Conservation (phyloP, 2,888 invertebrate species). For the Hydriomena furcata region DNA sequence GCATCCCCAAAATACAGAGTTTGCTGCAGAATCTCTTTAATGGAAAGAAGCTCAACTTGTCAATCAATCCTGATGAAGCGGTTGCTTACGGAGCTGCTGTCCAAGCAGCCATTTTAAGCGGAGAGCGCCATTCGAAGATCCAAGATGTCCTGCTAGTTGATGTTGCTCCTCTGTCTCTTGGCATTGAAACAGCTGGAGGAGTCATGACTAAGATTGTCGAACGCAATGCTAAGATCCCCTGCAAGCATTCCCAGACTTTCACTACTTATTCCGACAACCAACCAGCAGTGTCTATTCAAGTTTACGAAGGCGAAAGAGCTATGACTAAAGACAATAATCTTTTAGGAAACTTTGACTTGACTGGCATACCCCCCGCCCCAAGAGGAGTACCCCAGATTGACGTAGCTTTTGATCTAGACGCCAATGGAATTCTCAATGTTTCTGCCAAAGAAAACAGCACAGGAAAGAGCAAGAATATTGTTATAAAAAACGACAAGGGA, state of each 20-base stretch:
- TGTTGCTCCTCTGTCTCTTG: constrained; percentile 85
- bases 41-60: constrained; percentile 87
- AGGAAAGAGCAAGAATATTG: constrained; percentile 88
- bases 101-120: constrained; percentile 88
- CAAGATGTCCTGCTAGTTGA: constrained; percentile 86
- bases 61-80: constrained; percentile 92
- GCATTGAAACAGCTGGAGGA: constrained; percentile 91
- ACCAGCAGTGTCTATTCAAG: constrained; percentile 87
- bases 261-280: constrained; percentile 93
- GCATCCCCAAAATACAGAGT: constrained; percentile 91
- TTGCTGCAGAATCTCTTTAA: constrained; percentile 89
- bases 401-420: constrained; percentile 89
- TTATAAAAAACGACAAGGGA: constrained; percentile 92
- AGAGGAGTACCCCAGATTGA: constrained; percentile 87
- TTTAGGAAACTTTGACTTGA: constrained; percentile 85
- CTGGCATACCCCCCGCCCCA: constrained; percentile 87
- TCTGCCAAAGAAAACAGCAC: constrained; percentile 88
- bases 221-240: constrained; percentile 88
- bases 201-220: constrained; percentile 90
- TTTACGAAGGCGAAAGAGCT: constrained; percentile 90
- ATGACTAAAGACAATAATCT: constrained; percentile 91
- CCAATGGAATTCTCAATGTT: constrained; percentile 92
- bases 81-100: constrained; percentile 91
- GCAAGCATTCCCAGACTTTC: constrained; percentile 88
- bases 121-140: constrained; percentile 88